Conservation (phyloP, 2,797 vertebrate genomes). For the Rhynchonycteris naso region DNA sequence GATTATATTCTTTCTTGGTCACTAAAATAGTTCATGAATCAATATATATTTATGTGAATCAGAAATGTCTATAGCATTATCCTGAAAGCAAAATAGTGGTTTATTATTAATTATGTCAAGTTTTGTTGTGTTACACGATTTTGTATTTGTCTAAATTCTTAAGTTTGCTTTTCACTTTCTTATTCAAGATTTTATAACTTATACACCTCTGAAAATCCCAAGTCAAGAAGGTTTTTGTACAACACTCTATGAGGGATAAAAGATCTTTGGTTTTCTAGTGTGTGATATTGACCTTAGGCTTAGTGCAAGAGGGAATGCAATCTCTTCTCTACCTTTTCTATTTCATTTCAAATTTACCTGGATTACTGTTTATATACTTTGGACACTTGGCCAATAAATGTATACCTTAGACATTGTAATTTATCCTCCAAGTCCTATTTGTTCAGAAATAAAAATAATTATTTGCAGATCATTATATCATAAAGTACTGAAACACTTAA, state of each 20-base stretch:
- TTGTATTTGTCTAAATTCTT: constrained; percentile 9
- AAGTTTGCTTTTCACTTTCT: constrained; percentile 1
- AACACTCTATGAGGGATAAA: not conserved
- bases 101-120: not conserved
- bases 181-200: not conserved
- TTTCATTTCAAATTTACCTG: not conserved
- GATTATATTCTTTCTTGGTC: not conserved
- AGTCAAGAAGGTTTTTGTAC: not conserved
- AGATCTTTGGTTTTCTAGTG: not conserved
- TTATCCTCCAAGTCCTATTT: not conserved
- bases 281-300: not conserved
- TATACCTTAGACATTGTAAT: not conserved
- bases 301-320: not conserved
- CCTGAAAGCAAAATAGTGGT: not conserved
- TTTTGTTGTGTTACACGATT: not conserved
- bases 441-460: not conserved
- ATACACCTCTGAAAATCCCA: not conserved
- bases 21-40: not conserved
- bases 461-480: not conserved
- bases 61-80: not conserved
- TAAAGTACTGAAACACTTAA: not conserved
- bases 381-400: not conserved
- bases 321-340: not conserved
- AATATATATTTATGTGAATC: not conserved
- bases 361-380: not conserved